Conservation (phyloP, 2,888 invertebrate species). For the Cerceris ruficornis region DNA sequence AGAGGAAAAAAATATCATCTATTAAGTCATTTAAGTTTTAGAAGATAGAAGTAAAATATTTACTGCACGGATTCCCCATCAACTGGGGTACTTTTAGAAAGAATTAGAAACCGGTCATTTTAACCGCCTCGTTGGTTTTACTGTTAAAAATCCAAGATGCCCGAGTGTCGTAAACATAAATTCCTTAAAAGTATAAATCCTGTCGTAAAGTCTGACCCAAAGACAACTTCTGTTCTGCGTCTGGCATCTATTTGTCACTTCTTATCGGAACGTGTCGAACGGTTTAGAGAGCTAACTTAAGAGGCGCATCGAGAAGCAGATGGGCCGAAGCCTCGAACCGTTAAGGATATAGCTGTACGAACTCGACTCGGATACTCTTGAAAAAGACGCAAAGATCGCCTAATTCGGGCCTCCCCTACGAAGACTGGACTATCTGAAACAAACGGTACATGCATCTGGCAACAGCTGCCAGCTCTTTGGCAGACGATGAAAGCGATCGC, state of each 20-base stretch:
- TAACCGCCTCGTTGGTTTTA: too few relatives aligned
- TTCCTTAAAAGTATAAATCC: too few relatives aligned
- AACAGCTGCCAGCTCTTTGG: slow-evolving; percentile 62
- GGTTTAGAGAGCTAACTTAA: slow-evolving; percentile 7
- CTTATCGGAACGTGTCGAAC: slow-evolving; percentile 21
- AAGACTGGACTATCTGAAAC: slow-evolving; percentile 54
- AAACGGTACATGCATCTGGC: slow-evolving; percentile 65
- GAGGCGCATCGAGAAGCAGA: slow-evolving; percentile 33
- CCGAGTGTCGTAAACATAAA: too few relatives aligned
- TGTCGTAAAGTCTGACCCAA: too few relatives aligned
- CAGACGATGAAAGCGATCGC: slow-evolving; percentile 21
- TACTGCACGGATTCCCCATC: too few relatives aligned
- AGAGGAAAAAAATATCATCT: too few relatives aligned
- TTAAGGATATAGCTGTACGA: slow-evolving; percentile 13
- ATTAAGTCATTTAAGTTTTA: too few relatives aligned
- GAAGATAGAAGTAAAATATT: too few relatives aligned
- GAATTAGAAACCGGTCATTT: too few relatives aligned
- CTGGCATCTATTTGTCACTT: slow-evolving; percentile 12
- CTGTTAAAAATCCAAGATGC: too few relatives aligned
- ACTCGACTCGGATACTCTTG: slow-evolving; percentile 18
- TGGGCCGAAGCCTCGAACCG: slow-evolving; percentile 31
- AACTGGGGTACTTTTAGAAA: too few relatives aligned
- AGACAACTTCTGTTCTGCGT: slow-evolving; percentile 6
- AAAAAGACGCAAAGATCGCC: slow-evolving; percentile 51
- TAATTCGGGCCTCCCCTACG: slow-evolving; percentile 63